A percentile compares a stretch with the other conserved stretches of the same genome.
Evolutionary conservation across 1,140 invertebrate species (phyloP).

Genomic region (Centruroides sculpturatus): DNA sequence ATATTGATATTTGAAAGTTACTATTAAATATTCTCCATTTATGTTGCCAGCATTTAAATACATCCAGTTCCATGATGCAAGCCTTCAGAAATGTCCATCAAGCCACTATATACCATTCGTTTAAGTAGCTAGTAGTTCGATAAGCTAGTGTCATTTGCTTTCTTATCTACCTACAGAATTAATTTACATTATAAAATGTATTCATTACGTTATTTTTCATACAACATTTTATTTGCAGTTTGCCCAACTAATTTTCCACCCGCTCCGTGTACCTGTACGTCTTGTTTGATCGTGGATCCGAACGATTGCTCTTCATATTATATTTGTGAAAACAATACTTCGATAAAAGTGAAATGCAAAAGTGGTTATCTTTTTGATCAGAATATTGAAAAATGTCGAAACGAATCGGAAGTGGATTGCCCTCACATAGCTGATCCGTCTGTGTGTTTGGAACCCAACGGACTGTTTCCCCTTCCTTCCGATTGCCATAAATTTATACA

Average conservation of each 20-base stretch:
- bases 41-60: no score
- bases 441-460: neutral
- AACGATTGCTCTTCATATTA: neutral
- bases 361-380: conserved; percentile 37
- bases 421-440: neutral
- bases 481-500: conserved; percentile 18
- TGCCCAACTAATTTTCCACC: neutral
- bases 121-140: no score
- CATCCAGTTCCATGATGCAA: no score
- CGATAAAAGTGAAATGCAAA: conserved; percentile 27
- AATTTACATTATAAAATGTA: no score
- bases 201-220: no score
- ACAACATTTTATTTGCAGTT: neutral
- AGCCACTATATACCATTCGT: no score
- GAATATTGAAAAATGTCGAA: conserved; percentile 36
- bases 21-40: no score
- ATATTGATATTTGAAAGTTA: no score
- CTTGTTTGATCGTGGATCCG: neutral
- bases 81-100: no score
- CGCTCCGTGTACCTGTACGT: neutral
- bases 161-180: no score
- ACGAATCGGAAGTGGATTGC: conserved; percentile 1
- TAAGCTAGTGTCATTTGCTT: no score
- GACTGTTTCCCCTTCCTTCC: conserved; percentile 1
- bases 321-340: neutral